Evolutionary conservation across 1,140 invertebrate species (phyloP), one percentile per base, ranked within the genome.

Genomic region (Cydia pomonella): DNA sequence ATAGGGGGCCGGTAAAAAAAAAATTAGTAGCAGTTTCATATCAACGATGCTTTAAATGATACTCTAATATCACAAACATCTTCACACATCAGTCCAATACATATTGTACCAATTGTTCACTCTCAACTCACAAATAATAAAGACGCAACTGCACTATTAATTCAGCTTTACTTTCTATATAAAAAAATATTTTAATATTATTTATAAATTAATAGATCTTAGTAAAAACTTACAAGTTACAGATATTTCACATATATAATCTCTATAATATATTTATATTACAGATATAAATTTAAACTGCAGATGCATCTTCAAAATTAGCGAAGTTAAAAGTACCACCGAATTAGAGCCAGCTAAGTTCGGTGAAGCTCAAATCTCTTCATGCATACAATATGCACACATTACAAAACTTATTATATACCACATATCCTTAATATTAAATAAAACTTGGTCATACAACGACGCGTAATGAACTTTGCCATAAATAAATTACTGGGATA

Each of bases 41-140:
- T 69, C n/a, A 69, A 69, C 29, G n/a, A 21, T 12, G 29, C 7
- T 33, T n/a, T 33, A 41, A 69, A 69, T n/a, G 64, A 38, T 69
- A 79, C 71, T 78, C 85, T 82, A 88, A 81, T 90, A 90, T 90
- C 88, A 90, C 88, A 90, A 84, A 79, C 87, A 82, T 81, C 82
- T 80, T 81, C 83, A 85, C 82, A 87, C 86, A 84, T 88, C 87
- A 89, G 87, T 89, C 86, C 29, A 72, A 81, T 79, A 79, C 77
- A 77, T 75, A 76, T 76, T 79, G 71, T 77, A 76, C 75, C 44
- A 69, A 73, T 71, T 10, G 12, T 23, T 59, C 53, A 9, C 53
- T 59, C 18, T 53, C n/a, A 18, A 21, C 53, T 59, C 21, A 18
- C n/a, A 18, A 10, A 59, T 7, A 10, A 59, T 59, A 59, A 59